These are phyloP conservation scores for Puffinus mauretanicus DNA, from an alignment of 2,113 vertebrate genomes.

Conservation along the genomic window DNA sequence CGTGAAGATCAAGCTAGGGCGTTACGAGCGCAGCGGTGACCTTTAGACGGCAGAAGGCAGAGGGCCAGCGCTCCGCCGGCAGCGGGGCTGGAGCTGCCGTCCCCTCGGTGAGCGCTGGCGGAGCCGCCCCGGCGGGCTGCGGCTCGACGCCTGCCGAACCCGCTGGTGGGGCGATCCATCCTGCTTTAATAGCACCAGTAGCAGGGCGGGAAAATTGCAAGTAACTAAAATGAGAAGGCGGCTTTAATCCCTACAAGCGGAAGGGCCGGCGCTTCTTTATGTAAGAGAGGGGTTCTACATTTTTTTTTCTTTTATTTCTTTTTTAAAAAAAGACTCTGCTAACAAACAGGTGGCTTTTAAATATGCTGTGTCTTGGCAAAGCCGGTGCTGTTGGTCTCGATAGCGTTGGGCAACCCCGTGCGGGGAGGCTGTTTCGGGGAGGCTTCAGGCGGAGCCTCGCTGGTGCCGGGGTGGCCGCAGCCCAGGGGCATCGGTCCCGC, in stretches of 20 bases:
- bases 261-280: neutral
- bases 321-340: neutral
- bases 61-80: neutral
- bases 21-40: neutral
- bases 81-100: neutral
- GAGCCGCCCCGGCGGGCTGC: neutral
- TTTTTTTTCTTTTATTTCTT: neutral
- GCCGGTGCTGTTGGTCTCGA: neutral
- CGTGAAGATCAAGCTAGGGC: neutral
- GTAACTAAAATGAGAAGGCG: neutral
- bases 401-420: accelerated
- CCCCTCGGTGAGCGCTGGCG: accelerated
- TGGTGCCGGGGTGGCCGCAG: neutral
- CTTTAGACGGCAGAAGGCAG: neutral
- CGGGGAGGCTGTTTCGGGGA: neutral
- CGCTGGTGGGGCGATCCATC: neutral
- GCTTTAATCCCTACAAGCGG: neutral
- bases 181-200: neutral
- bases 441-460: neutral
- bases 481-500: accelerated
- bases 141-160: too few relatives aligned
- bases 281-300: too few relatives aligned
- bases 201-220: neutral
- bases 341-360: neutral
- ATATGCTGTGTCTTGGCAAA: neutral